Base-by-base conservation (phyloP, 2,888 invertebrate genomes). In the Hermaeophaga mercurialis region DNA sequence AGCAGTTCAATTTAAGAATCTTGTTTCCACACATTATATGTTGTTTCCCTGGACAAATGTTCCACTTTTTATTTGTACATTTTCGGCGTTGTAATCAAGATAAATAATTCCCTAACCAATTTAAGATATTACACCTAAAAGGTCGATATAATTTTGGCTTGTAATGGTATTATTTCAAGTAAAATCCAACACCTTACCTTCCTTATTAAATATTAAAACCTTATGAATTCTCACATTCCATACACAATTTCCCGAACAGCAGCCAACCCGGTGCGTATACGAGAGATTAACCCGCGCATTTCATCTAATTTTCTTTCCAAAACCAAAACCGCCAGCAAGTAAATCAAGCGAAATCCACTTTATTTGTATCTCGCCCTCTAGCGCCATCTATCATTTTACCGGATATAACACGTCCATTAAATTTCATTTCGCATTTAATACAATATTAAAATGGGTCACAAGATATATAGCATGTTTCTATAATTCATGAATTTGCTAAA, bases 161-260 rank as follows among this genome's bases (percentile, higher is more conserved):
- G n/a, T n/a, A n/a, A n/a, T n/a, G n/a, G n/a, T n/a, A n/a, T n/a
- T n/a, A n/a, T n/a, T n/a, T n/a, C n/a, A n/a, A n/a, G n/a, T n/a
- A n/a, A 45, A 59, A 54, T 53, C 61, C 61, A 64, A 64, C 61
- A 62, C 62, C 62, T 49, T 34, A 46, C 47, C 34, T 56, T 54
- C 31, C 28, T 34, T 34, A 34, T 31, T 47, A 34, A 33, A 33
- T 14, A 6, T 33, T 14, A 14, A 11, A 14, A 33, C 33, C 33
- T 33, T 33, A 11, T 33, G 33, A 33, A 33, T 33, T 33, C 14
- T 14, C 33, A 12, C 12, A 34, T 46, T 34, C 6, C 22, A 15
- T 6, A 11, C 6, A 12, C 22, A 47, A 36, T 47, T 36, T 36
- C 36, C 36, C 17, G 19, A 47, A 36, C 36, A 47, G 22, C 31